Evolutionary conservation across 2,797 vertebrate species (phyloP).

Genomic region (Chelon auratus): DNA sequence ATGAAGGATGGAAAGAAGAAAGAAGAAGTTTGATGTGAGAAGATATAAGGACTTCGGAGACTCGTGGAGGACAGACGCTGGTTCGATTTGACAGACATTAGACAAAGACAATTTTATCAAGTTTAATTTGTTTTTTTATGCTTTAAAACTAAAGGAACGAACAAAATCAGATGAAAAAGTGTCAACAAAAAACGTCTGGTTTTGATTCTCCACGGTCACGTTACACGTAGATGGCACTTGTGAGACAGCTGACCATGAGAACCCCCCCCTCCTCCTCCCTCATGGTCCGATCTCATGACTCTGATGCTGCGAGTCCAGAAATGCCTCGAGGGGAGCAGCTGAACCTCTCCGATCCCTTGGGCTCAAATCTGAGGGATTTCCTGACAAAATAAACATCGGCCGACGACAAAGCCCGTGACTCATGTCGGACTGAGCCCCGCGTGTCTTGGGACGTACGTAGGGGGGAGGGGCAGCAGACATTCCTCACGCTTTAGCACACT

Average conservation of each 20-base stretch:
- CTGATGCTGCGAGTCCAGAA: constrained; percentile 24
- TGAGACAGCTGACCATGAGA: constrained; percentile 7
- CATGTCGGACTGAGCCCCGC: not conserved
- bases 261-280: not conserved
- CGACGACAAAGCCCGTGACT: constrained; percentile 44
- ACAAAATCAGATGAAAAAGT: not conserved
- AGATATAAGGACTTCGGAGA: constrained; percentile 39
- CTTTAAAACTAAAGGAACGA: not conserved
- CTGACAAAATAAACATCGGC: constrained; percentile 33
- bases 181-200: constrained; percentile 15
- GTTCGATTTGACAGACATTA: constrained; percentile 13
- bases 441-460: constrained; percentile 30
- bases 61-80: constrained; percentile 32
- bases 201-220: not conserved
- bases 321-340: constrained; percentile 10
- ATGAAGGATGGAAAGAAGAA: constrained; percentile 71
- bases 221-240: constrained; percentile 23
- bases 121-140: not conserved
- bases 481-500: constrained; percentile 38
- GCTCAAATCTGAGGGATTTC: constrained; percentile 43
- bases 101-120: constrained; percentile 17
- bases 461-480: constrained; percentile 17
- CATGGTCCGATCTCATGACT: constrained; percentile 41
- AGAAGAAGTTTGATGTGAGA: constrained; percentile 65
- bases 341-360: constrained; percentile 13